phyloP scores from a whole-genome alignment of 2,113 vertebrate genomes.

The Salminus brasiliensis region DNA sequence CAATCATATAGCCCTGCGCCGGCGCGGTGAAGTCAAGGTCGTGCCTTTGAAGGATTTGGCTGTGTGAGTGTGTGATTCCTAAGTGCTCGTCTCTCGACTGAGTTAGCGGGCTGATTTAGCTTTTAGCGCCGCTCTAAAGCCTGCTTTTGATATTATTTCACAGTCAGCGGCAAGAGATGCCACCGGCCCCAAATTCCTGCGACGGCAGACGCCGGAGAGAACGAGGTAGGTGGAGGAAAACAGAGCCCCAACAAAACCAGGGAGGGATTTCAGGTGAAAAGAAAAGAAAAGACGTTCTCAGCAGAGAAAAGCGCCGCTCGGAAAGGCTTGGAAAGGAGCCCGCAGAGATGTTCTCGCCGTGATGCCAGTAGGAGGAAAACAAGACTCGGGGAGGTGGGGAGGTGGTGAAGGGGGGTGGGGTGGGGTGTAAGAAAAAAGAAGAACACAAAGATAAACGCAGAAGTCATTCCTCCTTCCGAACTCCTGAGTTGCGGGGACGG shows the following conservation, averaged over 20 bases:
- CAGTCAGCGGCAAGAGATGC: constrained; percentile 36
- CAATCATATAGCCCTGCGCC: neutral
- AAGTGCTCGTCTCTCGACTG: neutral
- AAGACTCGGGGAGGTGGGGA: constrained; percentile 3
- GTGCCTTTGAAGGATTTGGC: neutral
- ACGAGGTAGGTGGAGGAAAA: neutral
- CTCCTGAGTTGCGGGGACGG: neutral
- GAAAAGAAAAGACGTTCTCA: constrained; percentile 15
- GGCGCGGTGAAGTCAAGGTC: neutral
- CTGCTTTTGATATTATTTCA: constrained; percentile 15
- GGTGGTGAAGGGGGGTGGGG: too few relatives aligned
- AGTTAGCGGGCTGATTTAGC: neutral
- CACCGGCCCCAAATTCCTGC: neutral
- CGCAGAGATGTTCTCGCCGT: constrained; percentile 25
- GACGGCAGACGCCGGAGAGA: neutral
- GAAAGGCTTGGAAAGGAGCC: constrained; percentile 26
- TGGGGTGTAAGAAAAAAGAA: neutral
- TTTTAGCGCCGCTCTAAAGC: neutral
- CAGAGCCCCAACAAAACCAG: neutral
- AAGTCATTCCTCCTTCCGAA: constrained; percentile 40
- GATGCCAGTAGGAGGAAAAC: neutral
- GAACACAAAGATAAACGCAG: constrained; percentile 27
- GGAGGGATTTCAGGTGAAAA: neutral
- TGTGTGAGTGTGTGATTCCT: neutral
- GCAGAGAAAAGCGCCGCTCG: neutral